Percentiles rank a stretch among this genome's conserved stretches.
Evolutionary conservation across 2,888 invertebrate species (phyloP).

Genomic region (Plusia festucae): DNA sequence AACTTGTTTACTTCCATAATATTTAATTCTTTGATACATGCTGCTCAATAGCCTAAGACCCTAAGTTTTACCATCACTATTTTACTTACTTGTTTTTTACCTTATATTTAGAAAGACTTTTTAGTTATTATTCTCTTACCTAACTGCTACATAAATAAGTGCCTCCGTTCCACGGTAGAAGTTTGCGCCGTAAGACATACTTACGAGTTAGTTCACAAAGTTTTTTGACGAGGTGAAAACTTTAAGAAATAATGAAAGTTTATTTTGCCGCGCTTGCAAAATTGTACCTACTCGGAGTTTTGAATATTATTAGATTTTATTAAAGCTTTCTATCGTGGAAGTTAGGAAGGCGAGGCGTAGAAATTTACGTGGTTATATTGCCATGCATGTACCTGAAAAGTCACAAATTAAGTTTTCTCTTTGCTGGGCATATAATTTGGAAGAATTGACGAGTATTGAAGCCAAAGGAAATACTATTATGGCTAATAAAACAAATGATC

Average conservation of each 20-base stretch:
- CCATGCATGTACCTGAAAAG: not conserved
- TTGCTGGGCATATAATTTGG: no score
- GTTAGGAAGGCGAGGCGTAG: slow-evolving; percentile 6
- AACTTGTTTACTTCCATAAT: no score
- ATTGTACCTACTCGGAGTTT: slow-evolving; percentile 29
- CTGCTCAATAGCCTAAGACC: no score
- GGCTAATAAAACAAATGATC: no score
- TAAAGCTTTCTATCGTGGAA: slow-evolving; percentile 7
- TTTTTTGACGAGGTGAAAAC: slow-evolving; percentile 44
- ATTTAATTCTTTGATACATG: no score
- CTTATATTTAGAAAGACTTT: not conserved
- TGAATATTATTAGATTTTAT: slow-evolving; percentile 50
- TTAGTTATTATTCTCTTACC: not conserved
- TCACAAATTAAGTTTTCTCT: no score
- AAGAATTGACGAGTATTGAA: no score
- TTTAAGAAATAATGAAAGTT: slow-evolving; percentile 51
- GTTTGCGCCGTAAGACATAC: slow-evolving; percentile 34
- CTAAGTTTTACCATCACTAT: no score
- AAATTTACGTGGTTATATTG: slow-evolving; percentile 2
- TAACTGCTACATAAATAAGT: slow-evolving; percentile 13
- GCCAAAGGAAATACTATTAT: no score
- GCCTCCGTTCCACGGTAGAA: slow-evolving; percentile 24
- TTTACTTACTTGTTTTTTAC: no score
- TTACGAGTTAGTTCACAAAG: slow-evolving; percentile 24
- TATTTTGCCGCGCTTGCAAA: slow-evolving; percentile 34